Evolutionary conservation across 2,797 vertebrate genomes (phyloP), one percentile per base, ranked within the genome.

Genomic region (Sphaeramia orbicularis): DNA sequence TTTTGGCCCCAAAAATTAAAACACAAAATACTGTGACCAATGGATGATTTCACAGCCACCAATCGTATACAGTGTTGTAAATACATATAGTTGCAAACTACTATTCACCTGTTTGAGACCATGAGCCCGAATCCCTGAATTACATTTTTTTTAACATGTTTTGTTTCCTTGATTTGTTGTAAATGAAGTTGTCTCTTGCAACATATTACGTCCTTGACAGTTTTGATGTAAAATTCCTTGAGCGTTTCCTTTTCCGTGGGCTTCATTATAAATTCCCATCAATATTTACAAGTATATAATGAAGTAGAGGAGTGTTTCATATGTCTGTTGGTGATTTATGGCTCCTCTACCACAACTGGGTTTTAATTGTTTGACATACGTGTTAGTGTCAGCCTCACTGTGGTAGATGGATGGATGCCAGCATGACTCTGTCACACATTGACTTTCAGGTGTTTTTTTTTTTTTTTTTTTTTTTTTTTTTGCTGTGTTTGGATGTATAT

Each of bases 271-370:
- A 75, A 83, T 74, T 58, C 47, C 55, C 71, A 90, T 90, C 76
- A 89, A 88, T 90, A 90, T 88, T 89, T 85, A 84, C 81, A 80
- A 60, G 60, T 42, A 50, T 57, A 75, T 87, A 90, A 91, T 91
- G 78, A 91, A 86, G 76, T 72, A 18, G 40, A 83, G 54, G 78
- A 72, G 52, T 53, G 62, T 75, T 71, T 84, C 60, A 27, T 67
- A 51, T 15, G 51, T 63, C 83, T 67, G 62, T 70, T 57, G 74
- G 60, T 85, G 89, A 93, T 91, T 92, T 86, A 90, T 84, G 65
- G 70, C 45, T 70, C 72, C 61, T 78, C 64, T 54, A 11, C 56
- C 14, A 9, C 19, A 49, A 64, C 81, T 87, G 55, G 19, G 51
- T 82, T 74, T 85, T 90, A 91, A 91, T 90, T 89, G 85, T 65